Conservation (phyloP, 2,888 invertebrate species). For the Eupithecia exiguata region DNA sequence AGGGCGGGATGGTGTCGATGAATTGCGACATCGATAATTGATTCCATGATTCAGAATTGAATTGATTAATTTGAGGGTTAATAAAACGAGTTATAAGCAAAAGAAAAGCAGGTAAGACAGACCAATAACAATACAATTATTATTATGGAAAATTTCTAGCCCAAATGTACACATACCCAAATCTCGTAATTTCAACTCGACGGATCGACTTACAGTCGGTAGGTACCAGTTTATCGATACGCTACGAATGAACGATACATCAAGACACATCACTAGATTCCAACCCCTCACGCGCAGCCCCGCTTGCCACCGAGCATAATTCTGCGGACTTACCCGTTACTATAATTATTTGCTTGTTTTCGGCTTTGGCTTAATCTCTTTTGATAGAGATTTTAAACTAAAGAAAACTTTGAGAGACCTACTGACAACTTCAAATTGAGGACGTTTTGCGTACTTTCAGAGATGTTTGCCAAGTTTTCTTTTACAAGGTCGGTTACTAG, state of each 20-base stretch:
- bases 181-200: too few species aligned
- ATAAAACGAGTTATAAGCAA: background rate
- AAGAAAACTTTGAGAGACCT: background rate
- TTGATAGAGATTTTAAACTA: slow-evolving; percentile 37
- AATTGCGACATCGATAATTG: background rate
- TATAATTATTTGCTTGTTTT: slow-evolving; percentile 76
- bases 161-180: background rate
- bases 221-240: background rate
- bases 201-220: too few species aligned
- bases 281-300: slow-evolving; percentile 62
- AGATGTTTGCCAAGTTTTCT: background rate
- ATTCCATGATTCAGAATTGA: background rate
- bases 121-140: too few species aligned
- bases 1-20: slow-evolving; percentile 25
- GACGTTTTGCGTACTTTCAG: background rate
- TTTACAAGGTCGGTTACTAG: background rate
- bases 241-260: background rate
- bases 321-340: slow-evolving; percentile 73
- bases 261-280: slow-evolving; percentile 53
- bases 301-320: slow-evolving; percentile 77
- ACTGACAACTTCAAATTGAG: background rate
- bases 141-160: background rate
- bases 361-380: slow-evolving; percentile 54
- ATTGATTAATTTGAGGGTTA: background rate
- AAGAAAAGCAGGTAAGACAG: background rate